Evolutionary conservation across 2,113 vertebrate species (phyloP).

Genomic region (Apteryx mantelli): DNA sequence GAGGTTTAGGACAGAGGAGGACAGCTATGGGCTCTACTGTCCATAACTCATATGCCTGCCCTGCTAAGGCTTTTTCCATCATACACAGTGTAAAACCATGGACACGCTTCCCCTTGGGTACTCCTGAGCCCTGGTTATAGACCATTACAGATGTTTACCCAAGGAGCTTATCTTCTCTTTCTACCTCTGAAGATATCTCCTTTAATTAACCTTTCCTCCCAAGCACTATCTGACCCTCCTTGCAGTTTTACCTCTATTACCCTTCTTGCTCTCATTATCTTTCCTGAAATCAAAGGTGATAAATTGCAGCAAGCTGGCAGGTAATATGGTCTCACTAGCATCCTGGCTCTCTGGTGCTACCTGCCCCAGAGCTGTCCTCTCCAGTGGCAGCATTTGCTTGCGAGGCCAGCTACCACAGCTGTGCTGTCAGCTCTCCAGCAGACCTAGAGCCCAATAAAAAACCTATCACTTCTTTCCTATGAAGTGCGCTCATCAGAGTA

Average conservation of each 20-base stretch:
- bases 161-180: neutral
- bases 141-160: neutral
- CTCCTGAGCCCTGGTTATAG: neutral
- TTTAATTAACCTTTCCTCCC: neutral
- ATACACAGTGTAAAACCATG: neutral
- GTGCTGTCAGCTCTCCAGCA: neutral
- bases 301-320: neutral
- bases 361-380: neutral
- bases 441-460: neutral
- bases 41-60: neutral
- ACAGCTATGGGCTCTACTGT: neutral
- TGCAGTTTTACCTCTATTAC: neutral
- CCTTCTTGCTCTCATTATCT: neutral
- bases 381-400: neutral
- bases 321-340: neutral
- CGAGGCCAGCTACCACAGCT: neutral
- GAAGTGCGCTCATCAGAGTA: neutral
- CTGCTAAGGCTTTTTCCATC: neutral
- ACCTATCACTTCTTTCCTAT: neutral
- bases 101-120: neutral
- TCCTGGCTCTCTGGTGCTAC: neutral
- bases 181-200: neutral
- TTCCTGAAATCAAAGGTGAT: neutral
- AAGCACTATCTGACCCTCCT: neutral
- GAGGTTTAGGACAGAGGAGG: neutral